Conservation (phyloP, 2,797 vertebrate genomes). For the Macrochelys suwanniensis region DNA sequence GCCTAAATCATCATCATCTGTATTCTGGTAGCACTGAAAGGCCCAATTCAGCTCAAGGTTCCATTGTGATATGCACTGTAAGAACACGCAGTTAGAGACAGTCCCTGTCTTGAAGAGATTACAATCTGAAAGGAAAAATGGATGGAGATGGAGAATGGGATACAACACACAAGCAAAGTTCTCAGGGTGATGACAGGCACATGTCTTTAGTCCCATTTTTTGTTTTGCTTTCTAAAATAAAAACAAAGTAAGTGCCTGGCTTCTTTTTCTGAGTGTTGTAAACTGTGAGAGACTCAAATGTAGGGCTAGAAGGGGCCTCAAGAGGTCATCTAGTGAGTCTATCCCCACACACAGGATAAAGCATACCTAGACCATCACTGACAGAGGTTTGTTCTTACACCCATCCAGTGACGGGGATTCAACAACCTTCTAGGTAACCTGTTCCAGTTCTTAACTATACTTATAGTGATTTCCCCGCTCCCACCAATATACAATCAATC, state of each 20-base stretch:
- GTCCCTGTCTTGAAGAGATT: constrained; percentile 60
- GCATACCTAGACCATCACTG: neutral
- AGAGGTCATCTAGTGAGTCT: neutral
- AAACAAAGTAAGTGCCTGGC: constrained; percentile 20
- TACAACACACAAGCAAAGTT: fast-evolving
- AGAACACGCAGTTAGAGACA: constrained; percentile 57
- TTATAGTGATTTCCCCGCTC: neutral
- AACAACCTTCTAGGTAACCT: neutral
- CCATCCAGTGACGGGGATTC: neutral
- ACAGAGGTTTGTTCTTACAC: no score
- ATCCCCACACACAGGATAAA: neutral
- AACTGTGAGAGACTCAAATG: neutral
- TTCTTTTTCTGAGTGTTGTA: neutral
- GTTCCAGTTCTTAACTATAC: neutral
- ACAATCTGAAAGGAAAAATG: constrained; percentile 18
- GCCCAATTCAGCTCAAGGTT: constrained; percentile 40
- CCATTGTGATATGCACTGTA: constrained; percentile 43
- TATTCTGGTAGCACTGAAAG: neutral
- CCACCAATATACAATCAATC: neutral
- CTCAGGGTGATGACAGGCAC: neutral
- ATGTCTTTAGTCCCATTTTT: fast-evolving
- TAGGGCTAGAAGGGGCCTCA: neutral
- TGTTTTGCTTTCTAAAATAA: neutral
- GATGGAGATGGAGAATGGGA: neutral
- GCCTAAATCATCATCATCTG: constrained; percentile 17